Conservation (phyloP, 1,140 invertebrate genomes). For the Rhopalosiphum maidis region DNA sequence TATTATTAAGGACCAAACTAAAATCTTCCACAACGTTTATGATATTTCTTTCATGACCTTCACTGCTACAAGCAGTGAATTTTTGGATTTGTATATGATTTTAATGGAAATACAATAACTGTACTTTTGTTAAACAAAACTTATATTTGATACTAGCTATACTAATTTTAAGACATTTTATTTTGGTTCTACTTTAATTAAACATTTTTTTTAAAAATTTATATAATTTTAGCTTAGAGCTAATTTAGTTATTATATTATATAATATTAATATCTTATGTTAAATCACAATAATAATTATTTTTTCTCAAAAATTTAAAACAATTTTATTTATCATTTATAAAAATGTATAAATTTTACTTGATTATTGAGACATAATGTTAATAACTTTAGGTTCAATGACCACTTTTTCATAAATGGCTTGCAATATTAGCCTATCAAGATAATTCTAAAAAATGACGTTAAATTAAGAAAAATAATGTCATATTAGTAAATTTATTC, state of each 20-base stretch:
- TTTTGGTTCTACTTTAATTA: background rate
- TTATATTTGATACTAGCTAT: background rate
- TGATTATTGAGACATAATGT: too few relatives aligned
- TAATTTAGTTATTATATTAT: background rate
- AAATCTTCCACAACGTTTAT: background rate
- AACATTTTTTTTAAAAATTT: background rate
- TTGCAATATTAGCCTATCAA: too few relatives aligned
- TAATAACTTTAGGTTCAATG: background rate
- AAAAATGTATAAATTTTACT: too few relatives aligned
- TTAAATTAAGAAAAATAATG: too few relatives aligned
- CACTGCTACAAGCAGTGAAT: too few relatives aligned
- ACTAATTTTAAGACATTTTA: background rate
- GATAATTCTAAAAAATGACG: too few relatives aligned
- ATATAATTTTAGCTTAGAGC: background rate
- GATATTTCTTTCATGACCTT: background rate
- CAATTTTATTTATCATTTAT: too few relatives aligned
- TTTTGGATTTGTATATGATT: background rate
- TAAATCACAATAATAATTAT: background rate
- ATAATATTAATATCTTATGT: background rate
- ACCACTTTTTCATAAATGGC: too few relatives aligned
- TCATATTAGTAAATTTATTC: too few relatives aligned
- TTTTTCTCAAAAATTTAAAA: too few relatives aligned
- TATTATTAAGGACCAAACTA: too few relatives aligned
- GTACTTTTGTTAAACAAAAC: background rate
- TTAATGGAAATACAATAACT: background rate